Conservation (phyloP, 2,113 vertebrate genomes). For the Ictidomys tridecemlineatus region DNA sequence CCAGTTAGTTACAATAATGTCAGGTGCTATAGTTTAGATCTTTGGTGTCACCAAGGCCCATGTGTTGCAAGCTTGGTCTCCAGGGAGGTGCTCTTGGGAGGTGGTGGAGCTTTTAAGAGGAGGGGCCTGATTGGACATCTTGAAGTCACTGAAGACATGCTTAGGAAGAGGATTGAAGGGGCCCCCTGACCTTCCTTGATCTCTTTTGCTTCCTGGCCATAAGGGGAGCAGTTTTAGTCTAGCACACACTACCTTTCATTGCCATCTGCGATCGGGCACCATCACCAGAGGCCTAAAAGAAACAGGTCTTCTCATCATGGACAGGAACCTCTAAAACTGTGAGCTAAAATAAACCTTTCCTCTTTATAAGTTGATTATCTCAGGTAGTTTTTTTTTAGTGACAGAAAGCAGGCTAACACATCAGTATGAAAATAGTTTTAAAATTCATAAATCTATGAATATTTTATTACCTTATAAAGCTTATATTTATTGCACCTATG, state of each 20-base stretch:
- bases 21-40: not conserved
- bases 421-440: not conserved
- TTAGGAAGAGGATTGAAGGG: not conserved
- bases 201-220: too few species aligned
- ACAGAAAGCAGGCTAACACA: not conserved
- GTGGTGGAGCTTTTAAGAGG: not conserved
- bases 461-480: not conserved
- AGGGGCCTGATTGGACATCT: not conserved
- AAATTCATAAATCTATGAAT: conserved; percentile 21
- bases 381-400: not conserved
- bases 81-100: not conserved
- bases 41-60: not conserved
- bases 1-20: not conserved
- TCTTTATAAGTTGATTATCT: not conserved
- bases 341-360: not conserved
- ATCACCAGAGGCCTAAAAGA: not conserved
- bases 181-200: too few species aligned
- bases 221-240: too few species aligned
- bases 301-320: not conserved
- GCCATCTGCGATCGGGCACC: not conserved
- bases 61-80: not conserved
- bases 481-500: not conserved
- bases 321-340: not conserved
- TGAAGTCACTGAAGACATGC: not conserved
- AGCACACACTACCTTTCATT: not conserved